A percentile compares a stretch with the other conserved stretches of the same genome.
Conservation (phyloP, 2,888 invertebrate species). For the Drosophila borborema region DNA sequence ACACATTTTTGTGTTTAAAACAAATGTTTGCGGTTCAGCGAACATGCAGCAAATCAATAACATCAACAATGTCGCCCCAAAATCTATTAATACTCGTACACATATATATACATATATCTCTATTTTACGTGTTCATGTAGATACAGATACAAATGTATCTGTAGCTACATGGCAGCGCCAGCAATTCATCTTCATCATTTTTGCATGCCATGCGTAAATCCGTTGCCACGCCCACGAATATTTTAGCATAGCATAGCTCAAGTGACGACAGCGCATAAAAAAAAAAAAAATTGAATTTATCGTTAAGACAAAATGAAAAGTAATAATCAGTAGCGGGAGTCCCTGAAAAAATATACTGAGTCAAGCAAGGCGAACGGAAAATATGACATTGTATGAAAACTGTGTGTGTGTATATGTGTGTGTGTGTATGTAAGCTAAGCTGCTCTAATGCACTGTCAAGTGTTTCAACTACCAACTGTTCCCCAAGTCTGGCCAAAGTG, state of each 20-base stretch:
- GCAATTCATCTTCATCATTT: conserved; percentile 78
- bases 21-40: conserved; percentile 55
- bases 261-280: conserved; percentile 15
- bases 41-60: conserved; percentile 70
- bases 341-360: conserved; percentile 12
- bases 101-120: conserved; percentile 13
- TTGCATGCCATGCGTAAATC: conserved; percentile 71
- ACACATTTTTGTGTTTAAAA: conserved; percentile 34
- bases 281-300: conserved; percentile 52
- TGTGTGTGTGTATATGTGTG: conserved; percentile 5
- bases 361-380: conserved; percentile 8
- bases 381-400: conserved; percentile 8
- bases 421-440: conserved; percentile 34
- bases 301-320: conserved; percentile 73
- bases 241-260: conserved; percentile 39
- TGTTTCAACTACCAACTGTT: conserved; percentile 47
- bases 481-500: conserved; percentile 24
- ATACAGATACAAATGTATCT: conserved; percentile 41
- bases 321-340: conserved; percentile 67
- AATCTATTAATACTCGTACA: conserved; percentile 45
- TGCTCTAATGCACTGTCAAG: conserved; percentile 58
- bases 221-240: conserved; percentile 57
- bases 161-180: conserved; percentile 34
- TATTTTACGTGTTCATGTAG: conserved; percentile 17
- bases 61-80: conserved; percentile 48